These are phyloP conservation scores for Dipodomys merriami DNA, from an alignment of 2,113 vertebrate genomes.

Conservation along the genomic window DNA sequence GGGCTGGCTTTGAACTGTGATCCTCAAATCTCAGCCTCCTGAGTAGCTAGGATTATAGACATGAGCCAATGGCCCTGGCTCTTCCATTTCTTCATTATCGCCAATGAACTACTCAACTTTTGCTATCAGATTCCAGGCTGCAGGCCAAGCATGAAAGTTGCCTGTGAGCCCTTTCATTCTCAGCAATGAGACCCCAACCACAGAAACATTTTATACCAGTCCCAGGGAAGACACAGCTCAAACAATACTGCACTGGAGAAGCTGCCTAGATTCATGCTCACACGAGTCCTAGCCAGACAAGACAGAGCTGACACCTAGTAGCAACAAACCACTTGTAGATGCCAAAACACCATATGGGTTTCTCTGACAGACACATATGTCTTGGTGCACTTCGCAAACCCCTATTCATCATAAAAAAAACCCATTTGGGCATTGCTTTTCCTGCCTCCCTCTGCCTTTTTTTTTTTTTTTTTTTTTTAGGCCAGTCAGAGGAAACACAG, in stretches of 20 bases:
- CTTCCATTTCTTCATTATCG: not conserved
- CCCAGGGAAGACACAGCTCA: not conserved
- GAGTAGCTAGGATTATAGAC: no score
- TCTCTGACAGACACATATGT: not conserved
- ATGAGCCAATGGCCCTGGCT: no score
- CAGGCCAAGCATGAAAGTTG: not conserved
- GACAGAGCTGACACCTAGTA: rapidly evolving
- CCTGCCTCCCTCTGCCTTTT: not conserved
- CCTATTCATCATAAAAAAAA: not conserved
- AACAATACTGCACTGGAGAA: not conserved
- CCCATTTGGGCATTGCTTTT: not conserved
- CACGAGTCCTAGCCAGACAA: not conserved
- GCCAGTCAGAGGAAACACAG: not conserved
- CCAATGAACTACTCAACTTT: not conserved
- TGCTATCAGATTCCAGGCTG: not conserved
- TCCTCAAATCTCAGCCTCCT: no score
- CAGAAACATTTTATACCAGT: not conserved
- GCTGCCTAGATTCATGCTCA: no score
- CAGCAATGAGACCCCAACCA: not conserved
- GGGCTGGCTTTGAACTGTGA: no score
- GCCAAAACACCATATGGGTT: not conserved
- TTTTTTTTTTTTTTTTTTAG: not conserved
- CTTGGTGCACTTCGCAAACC: not conserved
- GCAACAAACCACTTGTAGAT: not conserved
- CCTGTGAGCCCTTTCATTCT: no score